Percentiles rank a stretch among this genome's conserved stretches.
phyloP scores from a whole-genome alignment of 1,140 invertebrate genomes.

The Gryon sp. region DNA sequence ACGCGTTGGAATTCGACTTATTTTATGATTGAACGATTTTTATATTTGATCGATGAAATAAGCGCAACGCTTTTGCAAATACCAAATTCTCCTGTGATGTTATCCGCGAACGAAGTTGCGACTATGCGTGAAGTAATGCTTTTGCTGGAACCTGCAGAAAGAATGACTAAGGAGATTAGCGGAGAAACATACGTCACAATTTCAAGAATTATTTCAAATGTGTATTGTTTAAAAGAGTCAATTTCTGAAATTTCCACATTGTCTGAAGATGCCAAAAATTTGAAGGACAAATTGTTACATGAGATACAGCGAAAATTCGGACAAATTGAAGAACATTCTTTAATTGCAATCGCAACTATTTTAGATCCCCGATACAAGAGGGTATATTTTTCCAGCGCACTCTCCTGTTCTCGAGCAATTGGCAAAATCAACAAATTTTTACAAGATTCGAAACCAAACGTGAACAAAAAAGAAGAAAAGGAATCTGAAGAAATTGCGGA shows the following conservation, averaged over 20 bases:
- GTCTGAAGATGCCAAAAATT: neutral
- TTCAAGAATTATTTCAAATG: neutral
- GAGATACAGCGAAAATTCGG: conserved; percentile 4
- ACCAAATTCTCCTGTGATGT: neutral
- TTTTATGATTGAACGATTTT: conserved; percentile 67
- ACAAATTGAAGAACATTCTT: conserved; percentile 53
- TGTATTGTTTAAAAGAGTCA: conserved; percentile 1
- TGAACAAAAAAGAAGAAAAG: too few species aligned
- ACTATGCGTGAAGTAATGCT: conserved; percentile 66
- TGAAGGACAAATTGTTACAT: neutral
- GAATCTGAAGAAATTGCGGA: too few species aligned
- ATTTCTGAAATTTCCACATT: neutral
- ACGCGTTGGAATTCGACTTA: conserved; percentile 71
- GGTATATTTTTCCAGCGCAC: conserved; percentile 63
- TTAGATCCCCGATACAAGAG: conserved; percentile 72
- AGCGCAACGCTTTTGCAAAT: conserved; percentile 60
- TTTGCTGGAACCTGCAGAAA: conserved; percentile 66
- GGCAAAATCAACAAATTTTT: too few species aligned
- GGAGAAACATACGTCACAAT: conserved; percentile 73
- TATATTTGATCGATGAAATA: conserved; percentile 57
- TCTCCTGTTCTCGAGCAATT: neutral
- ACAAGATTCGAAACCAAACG: too few species aligned
- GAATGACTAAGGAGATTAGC: conserved; percentile 74
- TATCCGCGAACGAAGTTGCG: conserved; percentile 63
- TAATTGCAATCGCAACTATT: conserved; percentile 67